These are phyloP conservation scores for Aphidius colemani DNA, from an alignment of 2,888 invertebrate species.

Conservation along the genomic window DNA sequence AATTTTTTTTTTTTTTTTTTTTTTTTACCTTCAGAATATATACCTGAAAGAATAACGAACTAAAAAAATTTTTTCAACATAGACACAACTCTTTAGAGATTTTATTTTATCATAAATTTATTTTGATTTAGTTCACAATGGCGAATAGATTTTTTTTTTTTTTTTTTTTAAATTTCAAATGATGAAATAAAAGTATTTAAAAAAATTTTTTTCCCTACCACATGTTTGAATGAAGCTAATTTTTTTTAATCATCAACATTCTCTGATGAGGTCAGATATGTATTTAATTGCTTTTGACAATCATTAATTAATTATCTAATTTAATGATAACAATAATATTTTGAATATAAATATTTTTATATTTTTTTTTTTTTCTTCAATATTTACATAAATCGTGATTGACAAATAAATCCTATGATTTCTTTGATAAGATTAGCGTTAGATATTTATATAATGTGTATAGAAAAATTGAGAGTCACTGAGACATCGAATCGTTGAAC, in stretches of 20 bases:
- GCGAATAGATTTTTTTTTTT: too few species aligned
- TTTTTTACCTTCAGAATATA: neutral
- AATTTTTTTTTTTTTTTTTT: neutral
- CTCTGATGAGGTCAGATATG: neutral
- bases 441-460: neutral
- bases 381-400: too few species aligned
- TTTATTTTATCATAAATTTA: neutral
- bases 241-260: neutral
- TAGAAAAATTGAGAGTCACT: constrained; percentile 53
- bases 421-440: neutral
- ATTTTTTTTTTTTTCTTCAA: too few species aligned
- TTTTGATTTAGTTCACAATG: too few species aligned
- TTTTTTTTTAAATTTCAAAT: too few species aligned
- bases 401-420: neutral
- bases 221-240: too few species aligned
- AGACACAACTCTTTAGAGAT: neutral
- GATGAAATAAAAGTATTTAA: neutral
- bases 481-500: constrained; percentile 60
- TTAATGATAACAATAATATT: neutral
- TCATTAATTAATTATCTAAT: neutral
- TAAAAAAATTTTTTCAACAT: neutral
- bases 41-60: neutral
- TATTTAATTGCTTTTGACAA: neutral
- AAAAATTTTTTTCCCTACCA: neutral
- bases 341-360: too few species aligned